Evolutionary conservation across 2,888 invertebrate genomes (phyloP).

Genomic region (Trissoscelio sp.): DNA sequence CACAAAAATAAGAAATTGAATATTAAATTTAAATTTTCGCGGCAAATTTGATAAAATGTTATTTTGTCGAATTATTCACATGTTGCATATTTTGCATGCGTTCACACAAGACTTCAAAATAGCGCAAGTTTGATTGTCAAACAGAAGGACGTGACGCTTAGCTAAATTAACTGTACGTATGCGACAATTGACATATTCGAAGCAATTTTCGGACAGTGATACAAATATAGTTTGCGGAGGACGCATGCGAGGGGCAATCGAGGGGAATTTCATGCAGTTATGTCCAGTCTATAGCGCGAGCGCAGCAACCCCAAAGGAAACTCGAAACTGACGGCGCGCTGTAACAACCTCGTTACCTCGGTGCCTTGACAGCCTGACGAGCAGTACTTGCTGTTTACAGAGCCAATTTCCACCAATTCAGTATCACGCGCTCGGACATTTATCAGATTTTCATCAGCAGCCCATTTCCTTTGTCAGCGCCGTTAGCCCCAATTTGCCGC

Average conservation of each 20-base stretch:
- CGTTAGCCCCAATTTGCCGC: conserved; percentile 26
- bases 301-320: conserved; percentile 58
- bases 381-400: conserved; percentile 66
- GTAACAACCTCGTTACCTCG: conserved; percentile 62
- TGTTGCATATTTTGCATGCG: too few species aligned
- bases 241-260: background rate
- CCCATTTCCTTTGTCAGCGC: conserved; percentile 51
- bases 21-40: too few species aligned
- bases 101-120: too few species aligned
- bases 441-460: conserved; percentile 65
- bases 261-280: conserved; percentile 29
- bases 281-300: conserved; percentile 31
- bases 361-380: conserved; percentile 44
- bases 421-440: conserved; percentile 50
- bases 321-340: conserved; percentile 53
- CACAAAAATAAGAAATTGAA: too few species aligned
- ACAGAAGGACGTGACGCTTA: conserved; percentile 5
- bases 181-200: conserved; percentile 33
- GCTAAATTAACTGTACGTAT: conserved; percentile 11
- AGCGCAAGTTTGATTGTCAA: too few species aligned
- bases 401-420: conserved; percentile 63
- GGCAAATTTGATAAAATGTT: too few species aligned
- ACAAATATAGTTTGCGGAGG: conserved; percentile 10
- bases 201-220: conserved; percentile 35
- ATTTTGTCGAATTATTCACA: too few species aligned